These are phyloP conservation scores for Cyphomyrus plagiostoma DNA, from an alignment of 2,113 vertebrate species.

Conservation along the genomic window DNA sequence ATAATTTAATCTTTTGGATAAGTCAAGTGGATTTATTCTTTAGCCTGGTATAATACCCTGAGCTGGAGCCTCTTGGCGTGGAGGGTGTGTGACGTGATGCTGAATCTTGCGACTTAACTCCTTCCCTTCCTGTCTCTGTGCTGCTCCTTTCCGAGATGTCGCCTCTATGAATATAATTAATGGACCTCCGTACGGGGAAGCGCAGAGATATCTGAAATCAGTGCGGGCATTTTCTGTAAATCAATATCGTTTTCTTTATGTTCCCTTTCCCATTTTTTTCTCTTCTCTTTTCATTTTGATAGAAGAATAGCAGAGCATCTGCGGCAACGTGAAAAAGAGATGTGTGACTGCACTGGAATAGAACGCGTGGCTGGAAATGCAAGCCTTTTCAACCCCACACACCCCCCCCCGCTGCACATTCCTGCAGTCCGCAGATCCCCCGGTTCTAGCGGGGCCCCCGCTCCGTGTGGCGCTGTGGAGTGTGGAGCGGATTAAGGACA, in stretches of 20 bases:
- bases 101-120: background rate
- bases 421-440: background rate
- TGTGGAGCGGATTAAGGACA: slow-evolving; percentile 11
- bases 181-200: background rate
- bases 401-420: background rate
- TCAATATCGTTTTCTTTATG: background rate
- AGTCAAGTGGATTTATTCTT: slow-evolving; percentile 32
- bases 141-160: background rate
- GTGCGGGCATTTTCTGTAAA: background rate
- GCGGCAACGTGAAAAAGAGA: background rate
- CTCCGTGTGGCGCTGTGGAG: background rate
- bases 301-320: background rate
- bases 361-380: background rate
- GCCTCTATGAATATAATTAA: background rate
- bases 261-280: background rate
- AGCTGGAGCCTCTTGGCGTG: background rate
- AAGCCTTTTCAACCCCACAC: background rate
- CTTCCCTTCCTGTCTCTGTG: slow-evolving; percentile 35
- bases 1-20: slow-evolving; percentile 41
- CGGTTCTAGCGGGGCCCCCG: background rate
- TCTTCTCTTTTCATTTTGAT: background rate
- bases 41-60: slow-evolving; percentile 20
- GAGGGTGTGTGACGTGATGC: slow-evolving; percentile 9
- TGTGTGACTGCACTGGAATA: background rate
- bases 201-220: background rate